phyloP scores from a whole-genome alignment of 2,113 vertebrate species.

The Cyphomyrus plagiostoma region DNA sequence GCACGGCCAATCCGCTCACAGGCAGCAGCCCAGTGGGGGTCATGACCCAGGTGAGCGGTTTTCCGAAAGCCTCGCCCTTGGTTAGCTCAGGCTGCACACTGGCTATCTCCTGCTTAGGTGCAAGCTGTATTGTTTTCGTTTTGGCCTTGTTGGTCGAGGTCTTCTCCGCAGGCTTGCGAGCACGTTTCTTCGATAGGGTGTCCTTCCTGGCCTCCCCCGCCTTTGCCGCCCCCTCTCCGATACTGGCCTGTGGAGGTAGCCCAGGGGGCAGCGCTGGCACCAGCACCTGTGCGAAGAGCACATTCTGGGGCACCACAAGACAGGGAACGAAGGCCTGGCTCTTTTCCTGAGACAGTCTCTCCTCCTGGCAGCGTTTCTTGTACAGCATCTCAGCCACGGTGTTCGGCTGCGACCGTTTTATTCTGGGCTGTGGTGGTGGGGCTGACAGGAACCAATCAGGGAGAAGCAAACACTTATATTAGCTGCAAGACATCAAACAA shows the following conservation, averaged over 20 bases:
- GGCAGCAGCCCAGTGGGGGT: slow-evolving; percentile 54
- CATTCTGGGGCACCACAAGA: slow-evolving; percentile 45
- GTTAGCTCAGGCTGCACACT: slow-evolving; percentile 6
- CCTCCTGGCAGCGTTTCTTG: slow-evolving; percentile 48
- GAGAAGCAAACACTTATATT: background rate
- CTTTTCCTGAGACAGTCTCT: background rate
- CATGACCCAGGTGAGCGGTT: slow-evolving; percentile 59
- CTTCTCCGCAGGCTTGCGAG: slow-evolving; percentile 38
- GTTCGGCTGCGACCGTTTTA: slow-evolving; percentile 27
- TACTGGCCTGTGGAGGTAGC: background rate
- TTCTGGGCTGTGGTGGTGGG: background rate
- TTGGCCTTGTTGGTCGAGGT: slow-evolving; percentile 30
- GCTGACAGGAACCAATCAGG: background rate
- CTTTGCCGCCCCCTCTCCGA: background rate
- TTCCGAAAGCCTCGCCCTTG: background rate
- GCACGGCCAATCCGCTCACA: slow-evolving; percentile 19
- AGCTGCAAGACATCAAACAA: background rate
- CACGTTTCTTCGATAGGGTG: slow-evolving; percentile 31
- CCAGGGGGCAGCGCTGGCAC: background rate
- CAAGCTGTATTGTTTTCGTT: background rate
- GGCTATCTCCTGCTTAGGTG: slow-evolving; percentile 23
- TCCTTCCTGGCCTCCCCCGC: background rate
- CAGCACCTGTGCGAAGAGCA: slow-evolving; percentile 42
- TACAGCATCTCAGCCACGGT: slow-evolving; percentile 60
- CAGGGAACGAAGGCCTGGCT: slow-evolving; percentile 19